Conservation (phyloP, 2,797 vertebrate genomes). For the Pyrocephalus nanus region DNA sequence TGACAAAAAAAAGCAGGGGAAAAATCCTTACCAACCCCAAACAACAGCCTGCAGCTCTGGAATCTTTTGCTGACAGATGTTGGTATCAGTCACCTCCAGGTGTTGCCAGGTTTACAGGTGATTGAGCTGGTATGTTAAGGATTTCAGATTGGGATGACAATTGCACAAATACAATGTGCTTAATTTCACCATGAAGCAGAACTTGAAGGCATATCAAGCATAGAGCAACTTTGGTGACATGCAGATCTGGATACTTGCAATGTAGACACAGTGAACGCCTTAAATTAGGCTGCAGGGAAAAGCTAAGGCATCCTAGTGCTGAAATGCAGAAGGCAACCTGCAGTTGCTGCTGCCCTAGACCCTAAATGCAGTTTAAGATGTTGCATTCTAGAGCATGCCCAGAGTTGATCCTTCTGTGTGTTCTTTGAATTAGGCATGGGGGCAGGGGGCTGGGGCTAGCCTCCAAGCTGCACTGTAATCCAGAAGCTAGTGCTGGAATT, state of each 20-base stretch:
- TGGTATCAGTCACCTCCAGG: not conserved
- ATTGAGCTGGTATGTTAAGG: accelerated
- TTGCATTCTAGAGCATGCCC: not conserved
- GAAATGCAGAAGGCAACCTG: not conserved
- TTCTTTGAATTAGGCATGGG: not conserved
- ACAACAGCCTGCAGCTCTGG: not conserved
- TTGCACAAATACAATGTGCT: not conserved
- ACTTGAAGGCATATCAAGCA: not conserved
- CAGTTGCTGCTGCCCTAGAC: not conserved
- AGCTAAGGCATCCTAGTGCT: not conserved
- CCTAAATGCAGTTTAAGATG: not conserved
- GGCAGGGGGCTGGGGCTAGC: not conserved
- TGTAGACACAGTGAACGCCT: not conserved
- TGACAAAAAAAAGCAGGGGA: not conserved
- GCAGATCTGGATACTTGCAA: not conserved
- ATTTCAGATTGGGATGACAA: not conserved
- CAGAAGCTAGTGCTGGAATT: not conserved
- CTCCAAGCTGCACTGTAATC: not conserved
- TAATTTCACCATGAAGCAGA: not conserved
- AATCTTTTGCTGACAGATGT: not conserved
- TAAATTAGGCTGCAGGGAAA: not conserved
- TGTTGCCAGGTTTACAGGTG: not conserved
- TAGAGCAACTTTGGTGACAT: accelerated
- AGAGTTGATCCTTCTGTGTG: not conserved
- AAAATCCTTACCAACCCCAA: not conserved